These are phyloP conservation scores for Pseudomyrmex concolor DNA, from an alignment of 1,140 invertebrate genomes.

Conservation along the genomic window DNA sequence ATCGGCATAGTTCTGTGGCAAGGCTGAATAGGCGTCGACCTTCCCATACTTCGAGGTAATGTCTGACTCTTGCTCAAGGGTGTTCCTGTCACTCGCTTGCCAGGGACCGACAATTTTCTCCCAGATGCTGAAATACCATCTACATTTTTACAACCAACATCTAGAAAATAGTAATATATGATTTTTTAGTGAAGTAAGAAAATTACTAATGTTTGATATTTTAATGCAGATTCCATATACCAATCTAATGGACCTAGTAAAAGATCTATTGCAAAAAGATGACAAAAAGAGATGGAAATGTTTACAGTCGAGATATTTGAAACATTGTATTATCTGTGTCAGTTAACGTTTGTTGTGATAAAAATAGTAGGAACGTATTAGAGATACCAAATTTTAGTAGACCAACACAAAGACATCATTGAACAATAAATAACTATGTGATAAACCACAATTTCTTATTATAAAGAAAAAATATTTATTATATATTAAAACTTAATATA, in stretches of 20 bases:
- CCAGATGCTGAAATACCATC: constrained; percentile 87
- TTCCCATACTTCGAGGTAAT: constrained; percentile 92
- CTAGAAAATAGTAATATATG: background rate
- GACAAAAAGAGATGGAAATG: constrained; percentile 35
- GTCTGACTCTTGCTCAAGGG: constrained; percentile 92
- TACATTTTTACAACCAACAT: constrained; percentile 6
- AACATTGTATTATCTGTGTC: background rate
- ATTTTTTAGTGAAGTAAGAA: background rate
- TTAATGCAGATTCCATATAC: constrained; percentile 22
- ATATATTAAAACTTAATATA: background rate
- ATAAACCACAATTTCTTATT: too few relatives aligned
- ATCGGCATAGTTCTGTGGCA: constrained; percentile 86
- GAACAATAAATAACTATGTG: too few relatives aligned
- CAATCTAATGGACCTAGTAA: constrained; percentile 41
- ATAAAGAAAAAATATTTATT: constrained; percentile 2
- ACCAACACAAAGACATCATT: too few relatives aligned
- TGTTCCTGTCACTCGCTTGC: constrained; percentile 87
- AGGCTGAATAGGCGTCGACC: constrained; percentile 86
- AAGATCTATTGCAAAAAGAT: constrained; percentile 51
- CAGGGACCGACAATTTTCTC: constrained; percentile 89
- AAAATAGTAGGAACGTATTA: constrained; percentile 11
- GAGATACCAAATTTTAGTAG: too few relatives aligned
- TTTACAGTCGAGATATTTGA: constrained; percentile 27
- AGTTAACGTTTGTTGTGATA: background rate
- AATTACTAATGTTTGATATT: constrained; percentile 10